Percentiles rank a stretch among this genome's conserved stretches.
Conservation (phyloP, 2,888 invertebrate species). For the Ectropis crepuscularia region DNA sequence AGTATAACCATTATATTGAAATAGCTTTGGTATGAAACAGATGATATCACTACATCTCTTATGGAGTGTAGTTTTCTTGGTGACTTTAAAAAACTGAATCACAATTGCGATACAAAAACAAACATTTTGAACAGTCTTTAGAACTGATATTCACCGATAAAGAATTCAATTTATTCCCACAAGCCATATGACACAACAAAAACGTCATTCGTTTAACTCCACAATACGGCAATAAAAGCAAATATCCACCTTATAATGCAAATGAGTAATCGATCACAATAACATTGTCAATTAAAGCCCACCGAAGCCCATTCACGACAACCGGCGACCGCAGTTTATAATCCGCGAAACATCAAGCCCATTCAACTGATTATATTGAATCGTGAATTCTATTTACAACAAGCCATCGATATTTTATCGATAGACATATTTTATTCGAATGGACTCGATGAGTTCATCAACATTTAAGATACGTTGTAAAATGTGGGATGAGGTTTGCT, state of each 20-base stretch:
- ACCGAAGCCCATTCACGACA: conserved; percentile 40
- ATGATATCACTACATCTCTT: background rate
- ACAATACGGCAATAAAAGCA: conserved; percentile 40
- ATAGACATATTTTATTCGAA: conserved; percentile 68
- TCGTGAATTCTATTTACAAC: conserved; percentile 60
- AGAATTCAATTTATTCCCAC: conserved; percentile 28
- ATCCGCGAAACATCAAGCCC: conserved; percentile 50
- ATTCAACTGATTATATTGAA: conserved; percentile 57
- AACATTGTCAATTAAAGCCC: conserved; percentile 43
- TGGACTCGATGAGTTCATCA: conserved; percentile 78
- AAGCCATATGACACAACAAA: conserved; percentile 25
- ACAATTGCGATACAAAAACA: conserved; percentile 10
- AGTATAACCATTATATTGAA: background rate
- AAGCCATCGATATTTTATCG: conserved; percentile 57
- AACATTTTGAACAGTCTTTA: conserved; percentile 3
- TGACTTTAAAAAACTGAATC: conserved; percentile 5
- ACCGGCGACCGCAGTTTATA: conserved; percentile 42
- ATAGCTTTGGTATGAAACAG: background rate
- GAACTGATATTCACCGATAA: conserved; percentile 14
- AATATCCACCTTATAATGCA: conserved; percentile 40
- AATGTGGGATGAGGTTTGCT: conserved; percentile 67
- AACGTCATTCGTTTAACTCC: conserved; percentile 21
- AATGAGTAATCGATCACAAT: conserved; percentile 45
- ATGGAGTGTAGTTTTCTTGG: too few species aligned
- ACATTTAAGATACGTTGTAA: conserved; percentile 71